Conservation (phyloP, 2,113 vertebrate genomes). For the Protobothrops flavoviridis region DNA sequence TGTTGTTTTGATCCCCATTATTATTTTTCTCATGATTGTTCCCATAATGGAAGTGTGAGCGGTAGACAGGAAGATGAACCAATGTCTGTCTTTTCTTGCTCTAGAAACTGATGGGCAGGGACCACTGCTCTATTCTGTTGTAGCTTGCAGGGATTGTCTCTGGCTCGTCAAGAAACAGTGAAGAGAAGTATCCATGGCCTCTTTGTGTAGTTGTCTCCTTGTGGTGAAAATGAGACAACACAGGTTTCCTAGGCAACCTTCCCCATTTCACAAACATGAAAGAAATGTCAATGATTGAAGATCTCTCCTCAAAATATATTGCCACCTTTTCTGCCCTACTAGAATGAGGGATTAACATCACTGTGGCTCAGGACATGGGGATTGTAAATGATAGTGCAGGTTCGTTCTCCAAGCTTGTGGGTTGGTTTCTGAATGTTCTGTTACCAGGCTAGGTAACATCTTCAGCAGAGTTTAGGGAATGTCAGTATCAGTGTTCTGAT, state of each 20-base stretch:
- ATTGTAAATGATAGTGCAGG: too few relatives aligned
- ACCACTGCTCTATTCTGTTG: background rate
- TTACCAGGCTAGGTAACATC: too few relatives aligned
- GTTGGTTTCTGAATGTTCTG: too few relatives aligned
- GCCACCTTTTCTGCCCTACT: background rate
- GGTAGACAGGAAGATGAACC: background rate
- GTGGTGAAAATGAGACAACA: background rate
- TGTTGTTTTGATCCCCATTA: background rate
- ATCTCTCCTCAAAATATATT: background rate
- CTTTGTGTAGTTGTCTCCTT: background rate
- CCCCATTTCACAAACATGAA: background rate
- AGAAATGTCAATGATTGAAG: background rate
- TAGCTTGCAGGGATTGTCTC: background rate
- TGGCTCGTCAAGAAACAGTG: background rate
- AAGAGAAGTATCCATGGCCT: background rate
- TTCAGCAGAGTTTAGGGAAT: too few relatives aligned
- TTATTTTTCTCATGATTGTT: background rate
- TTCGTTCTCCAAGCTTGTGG: too few relatives aligned
- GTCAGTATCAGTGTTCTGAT: too few relatives aligned
- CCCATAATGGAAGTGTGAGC: background rate
- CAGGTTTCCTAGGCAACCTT: background rate
- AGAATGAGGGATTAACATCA: background rate
- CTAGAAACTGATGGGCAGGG: background rate
- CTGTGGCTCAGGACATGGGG: background rate
- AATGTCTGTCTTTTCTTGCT: background rate